These are phyloP conservation scores for Oreortyx pictus DNA, from an alignment of 2,797 vertebrate species.

Conservation along the genomic window DNA sequence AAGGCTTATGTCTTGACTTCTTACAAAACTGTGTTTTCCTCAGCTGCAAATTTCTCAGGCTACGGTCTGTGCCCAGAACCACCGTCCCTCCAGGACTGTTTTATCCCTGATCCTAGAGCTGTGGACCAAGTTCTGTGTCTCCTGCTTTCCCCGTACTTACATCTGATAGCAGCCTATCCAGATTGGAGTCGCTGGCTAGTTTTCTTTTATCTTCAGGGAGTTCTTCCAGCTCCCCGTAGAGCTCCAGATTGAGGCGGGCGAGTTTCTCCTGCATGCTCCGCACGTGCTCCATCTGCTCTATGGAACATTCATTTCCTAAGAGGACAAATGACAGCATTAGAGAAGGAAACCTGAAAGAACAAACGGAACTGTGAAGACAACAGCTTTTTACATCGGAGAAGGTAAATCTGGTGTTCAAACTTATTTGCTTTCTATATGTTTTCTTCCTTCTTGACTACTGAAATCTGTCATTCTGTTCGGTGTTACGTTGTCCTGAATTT, in stretches of 20 bases:
- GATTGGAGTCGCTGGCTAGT: constrained; percentile 89
- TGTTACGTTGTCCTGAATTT: background rate
- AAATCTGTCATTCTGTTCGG: background rate
- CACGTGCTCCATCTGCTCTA: constrained; percentile 97
- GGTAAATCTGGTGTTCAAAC: background rate
- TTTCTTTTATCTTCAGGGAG: constrained; percentile 94
- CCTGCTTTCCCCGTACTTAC: constrained; percentile 79
- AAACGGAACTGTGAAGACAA: background rate
- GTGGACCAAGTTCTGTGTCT: background rate
- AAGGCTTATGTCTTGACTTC: background rate
- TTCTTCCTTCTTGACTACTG: background rate
- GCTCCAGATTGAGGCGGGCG: constrained; percentile 94
- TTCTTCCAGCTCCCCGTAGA: constrained; percentile 93
- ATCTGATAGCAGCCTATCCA: constrained; percentile 93
- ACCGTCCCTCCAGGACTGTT: rapidly evolving
- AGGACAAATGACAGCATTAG: background rate
- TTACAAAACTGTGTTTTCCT: rapidly evolving
- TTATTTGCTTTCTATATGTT: background rate
- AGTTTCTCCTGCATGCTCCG: constrained; percentile 98
- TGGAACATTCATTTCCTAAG: constrained; percentile 96
- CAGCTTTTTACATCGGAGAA: background rate
- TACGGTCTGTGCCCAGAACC: background rate
- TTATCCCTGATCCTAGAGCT: background rate
- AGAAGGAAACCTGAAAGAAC: background rate
- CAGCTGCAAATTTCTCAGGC: background rate